phyloP scores from a whole-genome alignment of 2,888 invertebrate genomes.

The Xestia c-nigrum region DNA sequence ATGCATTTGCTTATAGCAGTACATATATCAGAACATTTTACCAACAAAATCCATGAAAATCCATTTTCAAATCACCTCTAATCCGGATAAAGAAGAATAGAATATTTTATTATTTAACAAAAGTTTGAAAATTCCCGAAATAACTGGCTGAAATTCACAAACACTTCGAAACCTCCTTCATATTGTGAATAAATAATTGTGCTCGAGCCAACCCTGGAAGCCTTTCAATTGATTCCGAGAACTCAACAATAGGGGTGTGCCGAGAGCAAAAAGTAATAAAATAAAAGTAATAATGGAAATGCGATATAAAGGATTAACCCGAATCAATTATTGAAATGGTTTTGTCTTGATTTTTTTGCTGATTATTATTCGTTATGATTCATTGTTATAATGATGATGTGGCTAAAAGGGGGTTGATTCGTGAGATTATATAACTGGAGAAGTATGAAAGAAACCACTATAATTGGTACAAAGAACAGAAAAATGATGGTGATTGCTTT shows the following conservation, averaged over 20 bases:
- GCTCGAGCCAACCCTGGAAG: constrained; percentile 30
- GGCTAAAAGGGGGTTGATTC: no score
- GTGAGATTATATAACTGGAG: no score
- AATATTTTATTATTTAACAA: constrained; percentile 16
- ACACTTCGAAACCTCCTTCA: constrained; percentile 25
- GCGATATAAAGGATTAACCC: constrained; percentile 15
- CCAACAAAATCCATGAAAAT: neutral
- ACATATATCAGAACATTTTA: neutral
- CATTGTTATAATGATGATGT: no score
- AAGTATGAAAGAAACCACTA: no score
- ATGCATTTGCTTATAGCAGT: no score
- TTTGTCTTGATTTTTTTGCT: constrained; percentile 4
- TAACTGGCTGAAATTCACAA: constrained; percentile 19
- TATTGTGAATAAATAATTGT: constrained; percentile 46
- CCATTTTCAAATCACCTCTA: constrained; percentile 4
- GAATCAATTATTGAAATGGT: constrained; percentile 10
- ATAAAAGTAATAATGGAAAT: neutral
- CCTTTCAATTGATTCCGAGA: constrained; percentile 42
- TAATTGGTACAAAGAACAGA: no score
- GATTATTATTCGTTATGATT: neutral
- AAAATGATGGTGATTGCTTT: no score
- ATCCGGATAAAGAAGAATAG: constrained; percentile 19
- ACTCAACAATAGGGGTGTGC: constrained; percentile 29
- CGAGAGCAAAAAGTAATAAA: neutral
- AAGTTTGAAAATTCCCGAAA: constrained; percentile 32